phyloP scores from a whole-genome alignment of 2,888 invertebrate species.

The Acleris cristana region DNA sequence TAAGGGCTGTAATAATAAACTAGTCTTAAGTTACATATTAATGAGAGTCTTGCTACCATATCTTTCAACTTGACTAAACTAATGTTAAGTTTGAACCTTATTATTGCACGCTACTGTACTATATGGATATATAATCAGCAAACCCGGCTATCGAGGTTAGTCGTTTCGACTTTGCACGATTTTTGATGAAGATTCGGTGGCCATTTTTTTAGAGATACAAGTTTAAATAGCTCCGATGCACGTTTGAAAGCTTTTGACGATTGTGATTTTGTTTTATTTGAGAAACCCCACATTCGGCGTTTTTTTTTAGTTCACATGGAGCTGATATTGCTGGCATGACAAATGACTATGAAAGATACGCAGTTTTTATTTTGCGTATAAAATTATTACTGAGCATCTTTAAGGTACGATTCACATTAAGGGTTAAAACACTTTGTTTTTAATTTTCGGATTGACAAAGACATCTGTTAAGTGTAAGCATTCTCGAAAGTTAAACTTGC shows the following conservation, averaged over 20 bases:
- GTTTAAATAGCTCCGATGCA: constrained; percentile 56
- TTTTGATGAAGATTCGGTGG: not conserved
- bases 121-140: too few relatives aligned
- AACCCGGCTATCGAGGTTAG: too few relatives aligned
- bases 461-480: too few relatives aligned
- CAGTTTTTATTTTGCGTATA: constrained; percentile 1
- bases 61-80: too few relatives aligned
- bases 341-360: constrained; percentile 1
- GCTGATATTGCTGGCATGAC: constrained; percentile 7
- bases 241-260: constrained; percentile 84
- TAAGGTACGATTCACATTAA: constrained; percentile 2
- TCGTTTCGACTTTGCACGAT: not conserved
- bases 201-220: not conserved
- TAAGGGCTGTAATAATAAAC: too few relatives aligned
- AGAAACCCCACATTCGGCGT: constrained; percentile 57
- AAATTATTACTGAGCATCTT: constrained; percentile 1
- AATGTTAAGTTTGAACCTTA: too few relatives aligned
- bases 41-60: too few relatives aligned
- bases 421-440: too few relatives aligned
- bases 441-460: too few relatives aligned
- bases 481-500: too few relatives aligned
- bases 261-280: constrained; percentile 83
- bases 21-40: too few relatives aligned
- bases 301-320: constrained; percentile 43
- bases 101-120: too few relatives aligned